Evolutionary conservation across 2,113 vertebrate species (phyloP).

Genomic region (Nothocercus julius): DNA sequence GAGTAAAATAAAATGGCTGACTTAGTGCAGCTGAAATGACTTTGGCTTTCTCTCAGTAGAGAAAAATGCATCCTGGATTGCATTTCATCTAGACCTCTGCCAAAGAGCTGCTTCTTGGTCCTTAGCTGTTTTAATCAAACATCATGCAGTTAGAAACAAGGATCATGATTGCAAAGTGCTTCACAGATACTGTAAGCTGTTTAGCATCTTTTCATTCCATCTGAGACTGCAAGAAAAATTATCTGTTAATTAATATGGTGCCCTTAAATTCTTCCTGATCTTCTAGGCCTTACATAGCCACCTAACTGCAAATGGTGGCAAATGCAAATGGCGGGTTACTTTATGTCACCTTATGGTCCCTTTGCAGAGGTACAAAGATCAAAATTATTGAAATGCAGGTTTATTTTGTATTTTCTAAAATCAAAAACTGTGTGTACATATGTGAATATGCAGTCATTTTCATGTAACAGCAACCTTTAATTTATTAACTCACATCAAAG

Average conservation of each 20-base stretch:
- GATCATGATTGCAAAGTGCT: neutral
- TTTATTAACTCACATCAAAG: conserved; percentile 46
- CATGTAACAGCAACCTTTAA: conserved; percentile 25
- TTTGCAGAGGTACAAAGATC: neutral
- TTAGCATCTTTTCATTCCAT: neutral
- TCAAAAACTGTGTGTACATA: neutral
- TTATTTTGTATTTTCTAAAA: neutral
- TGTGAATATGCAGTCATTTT: neutral
- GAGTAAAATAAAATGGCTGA: neutral
- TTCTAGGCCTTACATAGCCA: neutral
- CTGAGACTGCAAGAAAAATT: neutral
- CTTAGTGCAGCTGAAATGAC: neutral
- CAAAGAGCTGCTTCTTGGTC: neutral
- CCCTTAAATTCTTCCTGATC: neutral
- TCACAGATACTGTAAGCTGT: neutral
- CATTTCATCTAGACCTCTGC: neutral
- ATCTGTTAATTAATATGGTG: neutral
- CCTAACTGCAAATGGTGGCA: neutral
- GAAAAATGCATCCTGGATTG: neutral
- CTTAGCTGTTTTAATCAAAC: neutral
- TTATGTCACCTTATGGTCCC: neutral
- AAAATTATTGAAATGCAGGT: neutral
- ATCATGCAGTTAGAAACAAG: neutral
- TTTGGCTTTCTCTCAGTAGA: neutral
- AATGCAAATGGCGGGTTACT: neutral